These are phyloP conservation scores for Dendronephthya gigantea DNA, from an alignment of 64 coral and sea anemone genomes.

Conservation along the genomic window DNA sequence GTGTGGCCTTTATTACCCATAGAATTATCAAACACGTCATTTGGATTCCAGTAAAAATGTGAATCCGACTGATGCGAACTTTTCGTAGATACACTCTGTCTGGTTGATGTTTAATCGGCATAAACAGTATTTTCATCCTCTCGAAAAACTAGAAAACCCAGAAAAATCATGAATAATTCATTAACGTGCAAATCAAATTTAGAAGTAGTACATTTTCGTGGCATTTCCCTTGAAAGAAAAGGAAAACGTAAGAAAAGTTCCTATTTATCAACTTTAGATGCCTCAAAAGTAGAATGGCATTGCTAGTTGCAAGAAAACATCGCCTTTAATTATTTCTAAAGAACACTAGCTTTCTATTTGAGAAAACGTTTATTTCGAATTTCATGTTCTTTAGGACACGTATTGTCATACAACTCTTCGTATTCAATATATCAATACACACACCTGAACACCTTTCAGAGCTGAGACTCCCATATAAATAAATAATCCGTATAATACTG, in stretches of 20 bases:
- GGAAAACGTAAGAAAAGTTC: too few relatives aligned
- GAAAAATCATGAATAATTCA: background rate
- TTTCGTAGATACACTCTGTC: constrained; percentile 70
- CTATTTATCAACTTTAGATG: too few relatives aligned
- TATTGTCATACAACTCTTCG: background rate
- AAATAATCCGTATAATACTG: constrained; percentile 84
- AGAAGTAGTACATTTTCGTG: too few relatives aligned
- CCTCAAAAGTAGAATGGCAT: too few relatives aligned
- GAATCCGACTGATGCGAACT: constrained; percentile 62
- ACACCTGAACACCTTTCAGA: constrained; percentile 71
- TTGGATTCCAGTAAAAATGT: constrained; percentile 75
- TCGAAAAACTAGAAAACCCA: constrained; percentile 60
- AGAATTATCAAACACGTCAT: constrained; percentile 53
- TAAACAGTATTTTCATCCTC: constrained; percentile 80
- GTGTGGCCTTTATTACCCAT: constrained; percentile 74
- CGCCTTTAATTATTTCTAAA: too few relatives aligned
- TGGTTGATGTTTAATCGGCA: constrained; percentile 92
- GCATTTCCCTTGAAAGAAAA: too few relatives aligned
- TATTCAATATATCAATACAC: background rate
- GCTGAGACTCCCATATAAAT: constrained; percentile 90
- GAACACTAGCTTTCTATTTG: too few relatives aligned
- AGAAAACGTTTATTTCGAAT: too few relatives aligned
- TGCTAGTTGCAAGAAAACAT: too few relatives aligned
- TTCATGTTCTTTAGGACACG: too few relatives aligned
- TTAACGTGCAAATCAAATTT: too few relatives aligned